A percentile compares a stretch with the other conserved stretches of the same genome.
These are phyloP conservation scores for Sinocyclocheilus anshuiensis DNA, from an alignment of 2,113 vertebrate species.

Conservation along the genomic window DNA sequence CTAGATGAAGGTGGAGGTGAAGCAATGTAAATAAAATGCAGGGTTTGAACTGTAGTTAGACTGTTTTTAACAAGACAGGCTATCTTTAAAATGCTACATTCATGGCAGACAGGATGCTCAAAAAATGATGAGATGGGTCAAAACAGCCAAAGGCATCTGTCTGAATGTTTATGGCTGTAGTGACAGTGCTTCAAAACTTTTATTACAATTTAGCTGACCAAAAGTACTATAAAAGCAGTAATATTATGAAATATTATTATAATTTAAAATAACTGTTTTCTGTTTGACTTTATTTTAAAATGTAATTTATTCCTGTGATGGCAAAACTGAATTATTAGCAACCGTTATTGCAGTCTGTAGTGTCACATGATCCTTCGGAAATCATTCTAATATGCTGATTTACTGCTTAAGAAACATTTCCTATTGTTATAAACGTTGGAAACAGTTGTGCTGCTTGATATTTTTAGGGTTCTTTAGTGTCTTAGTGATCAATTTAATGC, in stretches of 20 bases:
- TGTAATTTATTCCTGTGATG: neutral
- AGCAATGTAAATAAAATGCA: neutral
- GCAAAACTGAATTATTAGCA: neutral
- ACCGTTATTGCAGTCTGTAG: neutral
- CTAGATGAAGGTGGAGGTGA: neutral
- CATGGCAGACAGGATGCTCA: neutral
- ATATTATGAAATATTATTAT: neutral
- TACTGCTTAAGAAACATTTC: neutral
- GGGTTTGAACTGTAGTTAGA: neutral
- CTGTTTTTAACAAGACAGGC: neutral
- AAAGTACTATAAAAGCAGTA: neutral
- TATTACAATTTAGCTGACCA: neutral
- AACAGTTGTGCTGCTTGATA: neutral
- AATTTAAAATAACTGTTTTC: neutral
- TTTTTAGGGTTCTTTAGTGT: neutral
- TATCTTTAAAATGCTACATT: neutral
- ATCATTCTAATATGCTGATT: neutral
- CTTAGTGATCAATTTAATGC: too few species aligned
- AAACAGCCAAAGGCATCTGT: conserved; percentile 1
- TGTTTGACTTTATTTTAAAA: neutral
- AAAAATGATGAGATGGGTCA: neutral
- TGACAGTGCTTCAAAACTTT: neutral
- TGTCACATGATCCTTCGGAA: neutral
- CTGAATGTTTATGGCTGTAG: neutral
- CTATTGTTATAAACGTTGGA: neutral